Percentiles rank a stretch among this genome's conserved stretches.
Conservation (phyloP, 2,888 invertebrate genomes). For the Fragum sueziense region DNA sequence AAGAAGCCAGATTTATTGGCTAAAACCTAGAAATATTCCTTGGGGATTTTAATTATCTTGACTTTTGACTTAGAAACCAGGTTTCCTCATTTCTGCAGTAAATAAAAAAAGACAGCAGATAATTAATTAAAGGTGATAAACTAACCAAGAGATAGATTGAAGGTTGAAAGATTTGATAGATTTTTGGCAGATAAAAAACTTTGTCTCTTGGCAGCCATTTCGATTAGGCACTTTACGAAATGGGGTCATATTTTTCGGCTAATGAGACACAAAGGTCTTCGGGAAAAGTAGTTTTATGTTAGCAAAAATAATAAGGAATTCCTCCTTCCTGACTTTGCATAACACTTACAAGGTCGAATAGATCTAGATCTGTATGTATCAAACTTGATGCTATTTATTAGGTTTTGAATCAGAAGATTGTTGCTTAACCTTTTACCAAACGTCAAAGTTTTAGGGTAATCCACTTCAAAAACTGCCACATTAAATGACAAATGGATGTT, state of each 20-base stretch:
- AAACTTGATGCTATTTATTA: too few species aligned
- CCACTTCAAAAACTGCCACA: too few species aligned
- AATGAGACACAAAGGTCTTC: background rate
- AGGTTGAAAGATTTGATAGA: slow-evolving; percentile 17
- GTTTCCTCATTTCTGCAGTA: slow-evolving; percentile 18
- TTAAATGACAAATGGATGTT: too few species aligned
- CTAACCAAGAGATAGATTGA: slow-evolving; percentile 16
- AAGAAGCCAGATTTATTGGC: slow-evolving; percentile 13
- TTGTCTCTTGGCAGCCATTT: slow-evolving; percentile 17
- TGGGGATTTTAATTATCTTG: slow-evolving; percentile 22
- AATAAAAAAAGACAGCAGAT: slow-evolving; percentile 19
- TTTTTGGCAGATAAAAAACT: slow-evolving; percentile 17
- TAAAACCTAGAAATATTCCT: background rate
- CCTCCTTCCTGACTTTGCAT: too few species aligned
- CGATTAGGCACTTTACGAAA: background rate
- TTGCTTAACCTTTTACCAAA: too few species aligned
- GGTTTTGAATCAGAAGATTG: too few species aligned
- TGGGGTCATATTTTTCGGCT: background rate
- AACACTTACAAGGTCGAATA: too few species aligned
- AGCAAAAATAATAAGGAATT: too few species aligned
- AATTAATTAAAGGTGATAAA: slow-evolving; percentile 26
- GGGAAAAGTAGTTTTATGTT: too few species aligned
- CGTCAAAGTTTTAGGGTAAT: too few species aligned
- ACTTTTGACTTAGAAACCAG: slow-evolving; percentile 22
- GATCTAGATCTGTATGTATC: too few species aligned